Base-by-base conservation (phyloP, 92 coral and sea anemone genomes). In the Metridium senile region DNA sequence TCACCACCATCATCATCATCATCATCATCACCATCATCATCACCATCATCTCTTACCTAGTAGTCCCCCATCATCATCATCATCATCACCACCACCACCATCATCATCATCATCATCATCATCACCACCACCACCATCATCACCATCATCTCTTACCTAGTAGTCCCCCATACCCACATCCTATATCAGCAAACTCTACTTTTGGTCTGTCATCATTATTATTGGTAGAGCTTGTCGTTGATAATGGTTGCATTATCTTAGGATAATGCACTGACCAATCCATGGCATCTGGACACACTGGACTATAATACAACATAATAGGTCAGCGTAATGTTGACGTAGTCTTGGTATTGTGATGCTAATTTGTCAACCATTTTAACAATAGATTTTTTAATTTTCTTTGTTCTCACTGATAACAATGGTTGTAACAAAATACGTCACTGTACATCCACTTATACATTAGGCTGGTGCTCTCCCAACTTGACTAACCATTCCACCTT, bases 121-220 rank as follows among this genome's bases (percentile, higher is more conserved):
- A 22, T 19, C 26, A 9, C 0, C 20, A 28, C 11, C 49, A 39
- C 13, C 49, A 39, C 28, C 25, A 1, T 9, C 28, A 27, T 27
- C 26, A 11, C n/a, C n/a, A 63, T 57, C 32, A 11, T 78, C 0
- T 49, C 56, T 33, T 80, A 95, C 99, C 97, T 39, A 95, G 71
- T 35, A 95, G 70, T 57, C 99, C 99, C 46, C 99, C 99, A 82
- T 95, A 95, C 32, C 99, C 99, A 87, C 99, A 95, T 2, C 99
- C 99, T 19, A 92, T 89, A 80, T 95, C 99, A 20, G 99, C 99
- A 82, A 92, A 95, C 78, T 95, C 93, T 39, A 95, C 93, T 39
- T 71, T 53, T 0, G 83, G 74, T 53, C 74, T 22, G 20, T 46
- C 26, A 1, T 30, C 33, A 1, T 33, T 28, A n/a, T 69, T 74